These are phyloP conservation scores for Pipistrellus pygmaeus DNA, from an alignment of 2,797 vertebrate species.

Conservation along the genomic window DNA sequence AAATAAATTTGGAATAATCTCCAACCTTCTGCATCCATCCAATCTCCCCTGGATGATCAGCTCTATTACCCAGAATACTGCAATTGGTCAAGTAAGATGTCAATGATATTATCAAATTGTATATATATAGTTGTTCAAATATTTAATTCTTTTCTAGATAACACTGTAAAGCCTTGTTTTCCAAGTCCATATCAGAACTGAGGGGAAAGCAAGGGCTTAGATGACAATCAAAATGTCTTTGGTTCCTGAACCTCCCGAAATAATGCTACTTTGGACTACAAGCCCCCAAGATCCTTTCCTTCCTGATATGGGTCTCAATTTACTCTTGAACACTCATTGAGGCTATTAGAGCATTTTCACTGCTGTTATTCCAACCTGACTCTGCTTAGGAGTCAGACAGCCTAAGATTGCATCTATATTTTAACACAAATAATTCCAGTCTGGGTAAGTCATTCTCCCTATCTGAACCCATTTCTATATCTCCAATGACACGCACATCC, in stretches of 20 bases:
- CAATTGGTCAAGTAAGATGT: neutral
- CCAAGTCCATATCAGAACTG: neutral
- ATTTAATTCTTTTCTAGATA: neutral
- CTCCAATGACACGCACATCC: neutral
- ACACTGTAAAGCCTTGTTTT: conserved; percentile 40
- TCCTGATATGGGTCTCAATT: conserved; percentile 7
- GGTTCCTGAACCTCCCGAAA: neutral
- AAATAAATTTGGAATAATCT: neutral
- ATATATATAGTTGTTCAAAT: neutral
- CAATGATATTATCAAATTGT: conserved; percentile 12
- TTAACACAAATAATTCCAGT: neutral
- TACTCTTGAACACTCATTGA: neutral
- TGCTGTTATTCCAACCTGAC: neutral
- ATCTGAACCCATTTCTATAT: neutral
- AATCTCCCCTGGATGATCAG: neutral
- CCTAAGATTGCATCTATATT: neutral
- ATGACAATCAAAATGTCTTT: conserved; percentile 15
- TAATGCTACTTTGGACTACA: neutral
- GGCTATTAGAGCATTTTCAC: neutral
- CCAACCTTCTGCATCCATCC: neutral
- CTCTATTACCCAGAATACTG: neutral
- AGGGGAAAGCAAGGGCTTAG: neutral
- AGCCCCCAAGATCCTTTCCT: neutral
- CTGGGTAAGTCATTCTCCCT: conserved; percentile 5
- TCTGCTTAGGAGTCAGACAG: conserved; percentile 14